Percentiles rank a stretch among this genome's conserved stretches.
Conservation (phyloP, 2,113 vertebrate species). For the Bostrychus sinensis region DNA sequence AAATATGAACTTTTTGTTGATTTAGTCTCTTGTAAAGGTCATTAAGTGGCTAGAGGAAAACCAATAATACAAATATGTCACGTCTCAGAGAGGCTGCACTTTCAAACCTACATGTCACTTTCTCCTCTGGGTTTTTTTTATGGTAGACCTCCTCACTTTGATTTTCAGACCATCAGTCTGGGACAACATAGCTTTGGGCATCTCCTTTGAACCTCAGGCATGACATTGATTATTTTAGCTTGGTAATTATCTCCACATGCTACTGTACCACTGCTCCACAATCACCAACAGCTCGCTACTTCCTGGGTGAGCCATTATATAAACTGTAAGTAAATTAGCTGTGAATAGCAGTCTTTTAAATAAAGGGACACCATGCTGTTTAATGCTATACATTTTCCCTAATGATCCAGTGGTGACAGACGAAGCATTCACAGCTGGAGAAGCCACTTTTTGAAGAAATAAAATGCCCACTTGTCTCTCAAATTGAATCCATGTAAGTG, state of each 20-base stretch:
- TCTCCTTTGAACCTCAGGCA: conserved; percentile 54
- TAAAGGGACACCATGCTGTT: conserved; percentile 59
- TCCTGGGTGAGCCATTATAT: conserved; percentile 51
- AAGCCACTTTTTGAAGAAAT: conserved; percentile 1
- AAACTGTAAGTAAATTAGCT: conserved; percentile 75
- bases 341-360: conserved; percentile 69
- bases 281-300: conserved; percentile 34
- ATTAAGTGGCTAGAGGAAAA: conserved; percentile 39
- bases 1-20: conserved; percentile 55
- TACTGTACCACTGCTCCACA: conserved; percentile 53
- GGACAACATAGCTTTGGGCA: conserved; percentile 52
- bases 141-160: conserved; percentile 47
- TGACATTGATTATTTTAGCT: conserved; percentile 74
- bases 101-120: conserved; percentile 24
- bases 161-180: conserved; percentile 54
- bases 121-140: neutral
- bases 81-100: conserved; percentile 20
- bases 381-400: conserved; percentile 49
- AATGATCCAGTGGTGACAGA: conserved; percentile 16
- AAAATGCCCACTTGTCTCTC: neutral
- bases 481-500: too few species aligned
- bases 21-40: conserved; percentile 38
- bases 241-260: conserved; percentile 78
- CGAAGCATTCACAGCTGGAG: conserved; percentile 16
- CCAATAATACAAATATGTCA: conserved; percentile 50